Percentiles rank a stretch among this genome's conserved stretches.
These are phyloP conservation scores for Prionailurus viverrinus DNA, from an alignment of 2,113 vertebrate species.

Conservation along the genomic window DNA sequence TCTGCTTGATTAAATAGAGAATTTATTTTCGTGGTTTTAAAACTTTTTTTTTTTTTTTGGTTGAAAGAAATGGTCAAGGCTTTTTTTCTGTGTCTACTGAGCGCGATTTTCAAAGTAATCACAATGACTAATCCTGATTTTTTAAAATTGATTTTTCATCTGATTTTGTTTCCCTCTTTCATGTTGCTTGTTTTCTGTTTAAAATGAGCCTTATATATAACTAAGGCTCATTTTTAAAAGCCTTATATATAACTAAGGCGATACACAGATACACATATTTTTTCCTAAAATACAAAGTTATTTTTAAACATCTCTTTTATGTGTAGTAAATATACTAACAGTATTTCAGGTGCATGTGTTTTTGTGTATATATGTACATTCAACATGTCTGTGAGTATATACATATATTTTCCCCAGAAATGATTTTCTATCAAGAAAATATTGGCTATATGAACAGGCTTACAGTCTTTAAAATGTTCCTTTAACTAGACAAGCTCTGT, in stretches of 20 bases:
- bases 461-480: background rate
- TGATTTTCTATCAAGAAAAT: background rate
- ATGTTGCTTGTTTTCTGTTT: constrained; percentile 37
- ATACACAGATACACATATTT: background rate
- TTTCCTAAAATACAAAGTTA: background rate
- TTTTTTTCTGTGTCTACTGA: background rate
- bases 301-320: background rate
- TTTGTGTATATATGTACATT: background rate
- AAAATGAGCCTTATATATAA: background rate
- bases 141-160: background rate
- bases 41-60: background rate
- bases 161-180: background rate
- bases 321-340: background rate
- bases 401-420: background rate
- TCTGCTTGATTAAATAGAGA: background rate
- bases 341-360: background rate
- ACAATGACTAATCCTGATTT: background rate
- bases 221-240: no score
- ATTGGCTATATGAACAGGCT: background rate
- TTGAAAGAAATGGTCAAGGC: background rate
- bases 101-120: background rate
- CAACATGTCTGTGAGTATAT: background rate
- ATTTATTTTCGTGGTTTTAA: background rate
- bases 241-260: no score
- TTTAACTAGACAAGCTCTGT: constrained; percentile 9